phyloP scores from a whole-genome alignment of 37 sponge, comb jelly and placozoan genomes.

The Halichondria panicea region DNA sequence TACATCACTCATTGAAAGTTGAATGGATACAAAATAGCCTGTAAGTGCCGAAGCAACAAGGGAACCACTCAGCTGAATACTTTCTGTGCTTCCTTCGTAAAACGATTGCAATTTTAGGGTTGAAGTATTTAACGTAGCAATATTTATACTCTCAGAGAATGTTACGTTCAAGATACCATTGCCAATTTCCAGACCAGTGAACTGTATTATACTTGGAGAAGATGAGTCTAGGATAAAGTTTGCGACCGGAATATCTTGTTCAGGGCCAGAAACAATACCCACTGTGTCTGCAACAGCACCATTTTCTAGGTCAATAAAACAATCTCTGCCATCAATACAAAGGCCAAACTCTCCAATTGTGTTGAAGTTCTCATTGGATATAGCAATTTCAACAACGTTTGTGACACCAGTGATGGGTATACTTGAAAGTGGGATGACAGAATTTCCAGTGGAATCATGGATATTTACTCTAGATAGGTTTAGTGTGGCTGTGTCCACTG shows the following conservation, averaged over 20 bases:
- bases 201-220: constrained; percentile 50
- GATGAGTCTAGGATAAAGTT: constrained; percentile 50
- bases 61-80: constrained; percentile 18
- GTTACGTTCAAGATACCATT: constrained; percentile 67
- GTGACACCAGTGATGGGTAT: constrained; percentile 25
- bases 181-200: constrained; percentile 60
- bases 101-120: constrained; percentile 62
- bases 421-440: constrained; percentile 24
- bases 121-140: constrained; percentile 54
- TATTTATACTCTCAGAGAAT: constrained; percentile 72
- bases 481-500: constrained; percentile 64
- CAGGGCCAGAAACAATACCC: constrained; percentile 29
- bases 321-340: constrained; percentile 37
- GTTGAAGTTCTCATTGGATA: constrained; percentile 55
- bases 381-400: constrained; percentile 30
- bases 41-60: constrained; percentile 24
- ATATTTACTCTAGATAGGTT: constrained; percentile 50
- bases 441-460: constrained; percentile 14
- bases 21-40: constrained; percentile 57
- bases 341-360: constrained; percentile 23
- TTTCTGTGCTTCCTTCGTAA: constrained; percentile 44
- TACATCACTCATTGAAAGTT: constrained; percentile 60
- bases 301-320: constrained; percentile 41
- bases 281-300: constrained; percentile 63
- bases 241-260: not conserved